Base-by-base conservation (phyloP, 2,113 vertebrate genomes). In the Carlito syrichta region DNA sequence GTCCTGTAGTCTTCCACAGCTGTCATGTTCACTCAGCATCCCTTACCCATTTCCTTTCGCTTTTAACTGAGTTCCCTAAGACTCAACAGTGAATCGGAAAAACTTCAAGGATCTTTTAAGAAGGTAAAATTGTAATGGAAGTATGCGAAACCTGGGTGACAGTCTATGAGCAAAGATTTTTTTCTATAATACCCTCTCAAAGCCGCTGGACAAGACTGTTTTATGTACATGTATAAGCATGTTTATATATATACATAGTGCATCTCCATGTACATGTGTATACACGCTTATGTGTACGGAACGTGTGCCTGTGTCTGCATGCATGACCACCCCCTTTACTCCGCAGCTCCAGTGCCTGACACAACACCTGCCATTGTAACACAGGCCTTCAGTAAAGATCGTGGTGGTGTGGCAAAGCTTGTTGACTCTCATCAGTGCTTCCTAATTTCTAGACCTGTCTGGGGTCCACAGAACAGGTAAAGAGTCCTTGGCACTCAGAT, bases 391-490 rank as follows among this genome's bases (percentile, higher is more conserved):
- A 11, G 22, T 13, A 56, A 30, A 86, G 92, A n/a, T 14, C 7
- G 48, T 43, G 45, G 1, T n/a, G 8, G 1, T n/a, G 6, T 45
- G 20, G 14, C 3, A 25, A 48, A 71, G n/a, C 30, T 0, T 5
- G 19, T 13, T 0, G 2, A 6, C 82, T 85, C 77, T 93, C 66
- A 58, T 0, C 1, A 63, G 30, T 14, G 25, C 38, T 54, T 30
- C 43, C 30, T 66, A 23, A 62, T 32, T 90, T 76, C 60, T 30
- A 86, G 50, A 68, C 19, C 84, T n/a, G 50, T 27, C 43, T 45
- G 50, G 73, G 17, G n/a, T 56, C 60, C 20, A 58, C 0, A 0
- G 66, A 85, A 54, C 7, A 45, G 77, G 92, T 30, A 22, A 79
- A 54, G 45, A 38, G 43, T 35, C 60, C 56, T n/a, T 35, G 71